A percentile compares a stretch with the other conserved stretches of the same genome.
Conservation (phyloP, 2,888 invertebrate genomes). For the Agonopterix heracliana region DNA sequence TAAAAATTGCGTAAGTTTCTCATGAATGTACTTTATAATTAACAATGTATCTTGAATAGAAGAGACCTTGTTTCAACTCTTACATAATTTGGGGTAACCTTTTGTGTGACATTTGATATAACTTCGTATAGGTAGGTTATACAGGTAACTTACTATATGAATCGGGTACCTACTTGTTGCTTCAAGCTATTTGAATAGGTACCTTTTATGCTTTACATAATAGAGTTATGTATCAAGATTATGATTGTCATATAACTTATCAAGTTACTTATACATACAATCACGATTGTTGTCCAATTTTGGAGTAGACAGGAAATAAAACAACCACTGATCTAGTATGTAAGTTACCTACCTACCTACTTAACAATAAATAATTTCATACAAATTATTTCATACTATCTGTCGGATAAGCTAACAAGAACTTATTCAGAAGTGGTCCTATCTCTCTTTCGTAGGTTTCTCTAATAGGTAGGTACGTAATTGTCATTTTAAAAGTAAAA, state of each 20-base stretch:
- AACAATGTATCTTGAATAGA: conserved; percentile 13
- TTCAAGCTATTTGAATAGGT: conserved; percentile 25
- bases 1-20: conserved; percentile 8
- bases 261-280: no score
- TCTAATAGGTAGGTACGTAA: neutral
- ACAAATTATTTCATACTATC: no score
- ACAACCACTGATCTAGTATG: neutral
- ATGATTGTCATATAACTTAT: no score
- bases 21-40: no score
- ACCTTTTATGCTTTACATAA: neutral
- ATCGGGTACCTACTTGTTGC: conserved; percentile 50
- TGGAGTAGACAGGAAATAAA: no score
- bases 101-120: conserved; percentile 61
- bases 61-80: conserved; percentile 31
- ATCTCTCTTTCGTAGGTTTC: no score
- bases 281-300: no score
- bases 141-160: neutral
- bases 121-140: conserved; percentile 35
- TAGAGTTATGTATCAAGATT: no score
- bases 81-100: conserved; percentile 59
- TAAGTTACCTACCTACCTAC: neutral
- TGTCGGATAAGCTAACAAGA: no score
- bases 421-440: no score
- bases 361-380: neutral
- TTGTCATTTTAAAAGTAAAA: neutral